Base-by-base conservation (phyloP, 23 tunicate species). In the Halocynthia aurantium region DNA sequence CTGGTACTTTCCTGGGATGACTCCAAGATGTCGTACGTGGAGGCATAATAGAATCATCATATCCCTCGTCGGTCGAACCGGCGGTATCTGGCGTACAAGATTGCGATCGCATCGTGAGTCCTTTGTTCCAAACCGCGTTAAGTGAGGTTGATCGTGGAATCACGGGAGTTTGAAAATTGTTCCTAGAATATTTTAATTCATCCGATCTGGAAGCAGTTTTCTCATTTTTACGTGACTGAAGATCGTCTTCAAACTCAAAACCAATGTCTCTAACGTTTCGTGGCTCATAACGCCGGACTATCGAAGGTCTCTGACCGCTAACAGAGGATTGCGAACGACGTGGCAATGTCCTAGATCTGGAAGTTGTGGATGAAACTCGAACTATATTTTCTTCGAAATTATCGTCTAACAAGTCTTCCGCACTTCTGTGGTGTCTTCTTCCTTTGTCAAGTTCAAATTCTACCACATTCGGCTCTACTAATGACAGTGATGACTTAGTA, bases 381-480 rank as follows among this genome's bases (percentile, higher is more conserved):
- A 54, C 56, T 53, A 44, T 10, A 15, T 65, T 65, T 10, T 9
- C 9, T 9, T 65, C 21, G 10, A 10, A 8, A 12, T 62, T 21
- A 8, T 8, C 31, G 5, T 74, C 64, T 74, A 74, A 5, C 12
- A 74, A 22, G 56, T 74, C 78, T 2, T 74, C 78, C n/a, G 63
- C 62, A 74, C 78, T 74, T 6, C 78, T 15, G 40, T 74, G 64
- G 31, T 56, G 78, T 74, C 78, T 53, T 74, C 63, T 53, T 8
- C 18, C 22, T 56, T 74, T 53, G 55, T 50, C 55, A n/a, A 51
- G 55, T 9, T 9, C 55, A 50, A 15, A 10, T 70, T 19, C 11
- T 10, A 20, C 31, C 11, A 50, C 17, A 55, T 18, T n/a, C 5
- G 55, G 8, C 62, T 56, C 78, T 17, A 22, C 5, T 74, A 6